phyloP scores from a whole-genome alignment of 2,888 invertebrate genomes.

The Lasioglossum figueresi region DNA sequence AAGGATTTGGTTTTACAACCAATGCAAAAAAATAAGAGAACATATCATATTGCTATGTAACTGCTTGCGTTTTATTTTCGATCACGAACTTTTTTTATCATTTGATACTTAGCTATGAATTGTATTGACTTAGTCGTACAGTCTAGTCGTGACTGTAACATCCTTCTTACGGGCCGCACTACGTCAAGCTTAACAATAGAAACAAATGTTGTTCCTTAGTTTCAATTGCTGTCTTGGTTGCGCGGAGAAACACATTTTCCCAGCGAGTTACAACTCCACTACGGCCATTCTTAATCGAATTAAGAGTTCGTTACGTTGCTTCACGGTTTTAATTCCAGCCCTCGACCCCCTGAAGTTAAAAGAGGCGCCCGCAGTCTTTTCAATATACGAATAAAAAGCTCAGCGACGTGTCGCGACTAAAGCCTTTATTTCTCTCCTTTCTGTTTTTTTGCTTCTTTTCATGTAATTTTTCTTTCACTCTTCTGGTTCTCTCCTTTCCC shows the following conservation, averaged over 20 bases:
- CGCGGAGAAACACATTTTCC: background rate
- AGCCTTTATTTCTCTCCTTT: slow-evolving; percentile 11
- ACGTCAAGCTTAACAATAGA: background rate
- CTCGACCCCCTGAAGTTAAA: slow-evolving; percentile 43
- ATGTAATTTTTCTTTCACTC: slow-evolving; percentile 1
- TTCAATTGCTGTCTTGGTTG: background rate
- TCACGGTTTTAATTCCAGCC: slow-evolving; percentile 69
- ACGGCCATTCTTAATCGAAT: slow-evolving; percentile 63
- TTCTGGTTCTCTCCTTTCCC: background rate
- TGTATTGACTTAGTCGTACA: background rate
- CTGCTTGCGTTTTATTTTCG: background rate
- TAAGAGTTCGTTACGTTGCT: slow-evolving; percentile 56
- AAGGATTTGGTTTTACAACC: background rate
- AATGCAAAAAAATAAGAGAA: too few species aligned
- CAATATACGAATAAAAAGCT: slow-evolving; percentile 60
- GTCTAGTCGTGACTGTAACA: background rate
- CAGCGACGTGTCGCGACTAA: slow-evolving; percentile 7
- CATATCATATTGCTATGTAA: background rate
- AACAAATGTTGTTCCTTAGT: background rate
- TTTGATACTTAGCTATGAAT: background rate
- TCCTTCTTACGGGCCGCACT: background rate
- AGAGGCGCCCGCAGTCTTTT: slow-evolving; percentile 54
- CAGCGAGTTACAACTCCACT: background rate
- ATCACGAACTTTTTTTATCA: background rate
- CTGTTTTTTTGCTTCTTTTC: background rate